phyloP scores from a whole-genome alignment of 2,113 vertebrate species.

The Salvelinus sp. region DNA sequence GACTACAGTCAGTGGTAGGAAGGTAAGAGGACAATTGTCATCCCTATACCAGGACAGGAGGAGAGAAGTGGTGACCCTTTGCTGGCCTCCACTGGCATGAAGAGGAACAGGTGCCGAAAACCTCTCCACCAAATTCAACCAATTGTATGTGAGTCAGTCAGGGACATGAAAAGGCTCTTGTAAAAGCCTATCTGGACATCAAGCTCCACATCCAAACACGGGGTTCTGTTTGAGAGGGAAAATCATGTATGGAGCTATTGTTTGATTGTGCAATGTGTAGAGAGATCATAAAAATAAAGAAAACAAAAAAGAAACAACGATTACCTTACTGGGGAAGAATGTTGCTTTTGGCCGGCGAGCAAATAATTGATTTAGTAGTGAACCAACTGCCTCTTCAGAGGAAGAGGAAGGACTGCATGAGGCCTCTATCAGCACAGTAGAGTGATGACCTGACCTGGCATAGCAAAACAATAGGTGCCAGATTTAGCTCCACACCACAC shows the following conservation, averaged over 20 bases:
- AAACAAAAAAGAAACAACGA: neutral
- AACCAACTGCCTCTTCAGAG: neutral
- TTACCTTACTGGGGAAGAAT: conserved; percentile 12
- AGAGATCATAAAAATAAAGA: conserved; percentile 3
- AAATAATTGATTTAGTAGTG: conserved; percentile 7
- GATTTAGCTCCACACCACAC: conserved; percentile 22
- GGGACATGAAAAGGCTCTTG: neutral
- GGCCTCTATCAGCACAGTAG: neutral
- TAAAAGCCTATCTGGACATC: neutral
- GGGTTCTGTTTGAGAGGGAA: conserved; percentile 18
- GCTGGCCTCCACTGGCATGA: conserved; percentile 35
- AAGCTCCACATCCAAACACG: conserved; percentile 31
- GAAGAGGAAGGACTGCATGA: neutral
- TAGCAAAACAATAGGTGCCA: neutral
- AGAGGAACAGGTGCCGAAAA: conserved; percentile 18
- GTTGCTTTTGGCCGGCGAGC: conserved; percentile 25
- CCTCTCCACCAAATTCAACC: conserved; percentile 6
- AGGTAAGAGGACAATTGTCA: too few species aligned
- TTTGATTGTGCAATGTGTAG: conserved; percentile 2
- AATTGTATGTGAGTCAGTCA: too few species aligned
- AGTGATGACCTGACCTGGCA: conserved; percentile 23
- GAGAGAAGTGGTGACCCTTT: neutral
- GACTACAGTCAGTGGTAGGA: too few species aligned
- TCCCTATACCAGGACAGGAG: neutral
- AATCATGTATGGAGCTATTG: conserved; percentile 6